Evolutionary conservation across 1,140 invertebrate species (phyloP), one percentile per base, ranked within the genome.

Genomic region (Apolygus lucorum): DNA sequence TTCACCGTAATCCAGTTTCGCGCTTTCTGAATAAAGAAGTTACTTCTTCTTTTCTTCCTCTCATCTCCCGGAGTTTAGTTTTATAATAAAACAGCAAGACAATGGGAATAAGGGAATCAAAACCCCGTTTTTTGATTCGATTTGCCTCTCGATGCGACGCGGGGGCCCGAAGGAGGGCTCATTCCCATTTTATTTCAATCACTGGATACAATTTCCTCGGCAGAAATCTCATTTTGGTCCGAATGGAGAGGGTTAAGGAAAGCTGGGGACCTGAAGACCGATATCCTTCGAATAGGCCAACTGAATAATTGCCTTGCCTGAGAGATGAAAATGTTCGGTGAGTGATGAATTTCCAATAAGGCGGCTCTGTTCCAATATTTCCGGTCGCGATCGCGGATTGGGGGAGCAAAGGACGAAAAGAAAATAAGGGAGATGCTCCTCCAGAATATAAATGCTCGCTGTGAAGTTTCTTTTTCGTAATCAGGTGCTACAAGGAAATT

Each of bases 401-500:
- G 22, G 4, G 54, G n/a, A n/a, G 54, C 11, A 59, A 59, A 59
- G 54, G 11, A 59, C 22, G 54, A 24, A 59, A n/a, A 22, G 54
- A 59, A 59, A 59, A 59, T 59, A 59, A 59, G 54, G 11, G 22
- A 21, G 54, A 59, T 24, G 28, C 28, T 13, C 27, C 63, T 24
- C 4, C 63, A 24, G 63, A 64, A 64, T 64, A 64, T 64, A 64
- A 64, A 64, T 64, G 63, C 22, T 11, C 22, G 11, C 27, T 64
- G 63, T 28, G 63, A 64, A 64, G 63, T 64, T 64, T 64, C 63
- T 13, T n/a, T n/a, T n/a, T 22, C 13, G 63, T 17, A 64, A 64
- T 64, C 63, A 64, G 63, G 63, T 64, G 63, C 63, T 64, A 27
- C 8, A 64, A 64, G 63, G 63, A 64, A 64, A 64, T 64, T 64